Evolutionary conservation across 2,797 vertebrate species (phyloP).

Genomic region (Sphaeramia orbicularis): DNA sequence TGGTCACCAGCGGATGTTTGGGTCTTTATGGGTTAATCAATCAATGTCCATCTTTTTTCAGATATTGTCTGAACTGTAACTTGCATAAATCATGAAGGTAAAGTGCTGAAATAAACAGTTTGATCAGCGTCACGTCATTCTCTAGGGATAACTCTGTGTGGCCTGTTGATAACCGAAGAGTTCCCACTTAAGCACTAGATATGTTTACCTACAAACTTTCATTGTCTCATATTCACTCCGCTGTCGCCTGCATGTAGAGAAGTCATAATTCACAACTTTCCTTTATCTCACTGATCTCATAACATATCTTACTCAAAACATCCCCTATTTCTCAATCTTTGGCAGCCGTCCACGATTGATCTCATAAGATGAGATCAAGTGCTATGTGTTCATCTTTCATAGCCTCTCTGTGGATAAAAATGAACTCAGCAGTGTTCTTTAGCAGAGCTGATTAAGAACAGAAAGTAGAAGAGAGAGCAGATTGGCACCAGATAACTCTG

Average conservation of each 20-base stretch:
- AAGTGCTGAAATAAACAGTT: too few species aligned
- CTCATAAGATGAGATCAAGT: conserved; percentile 26
- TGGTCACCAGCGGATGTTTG: too few species aligned
- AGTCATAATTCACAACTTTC: conserved; percentile 9
- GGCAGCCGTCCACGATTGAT: conserved; percentile 35
- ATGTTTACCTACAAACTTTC: conserved; percentile 39
- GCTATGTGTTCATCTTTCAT: conserved; percentile 29
- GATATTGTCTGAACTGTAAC: too few species aligned
- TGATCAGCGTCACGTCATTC: too few species aligned
- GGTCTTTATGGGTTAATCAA: too few species aligned
- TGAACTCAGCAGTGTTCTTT: conserved; percentile 5
- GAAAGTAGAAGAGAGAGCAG: conserved; percentile 4
- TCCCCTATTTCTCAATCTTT: conserved; percentile 37
- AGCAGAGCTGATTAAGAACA: conserved; percentile 10
- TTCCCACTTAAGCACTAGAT: conserved; percentile 45
- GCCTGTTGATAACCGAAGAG: conserved; percentile 65
- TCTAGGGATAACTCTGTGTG: too few species aligned
- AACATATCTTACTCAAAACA: conserved; percentile 13
- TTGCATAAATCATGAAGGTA: too few species aligned
- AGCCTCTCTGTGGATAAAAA: conserved; percentile 31
- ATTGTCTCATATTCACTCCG: conserved; percentile 31
- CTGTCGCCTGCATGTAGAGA: too few species aligned
- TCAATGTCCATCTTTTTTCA: too few species aligned
- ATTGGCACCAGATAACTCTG: background rate
- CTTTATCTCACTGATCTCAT: conserved; percentile 21